phyloP scores from a whole-genome alignment of 2,113 vertebrate genomes.

The Takifugu flavidus region DNA sequence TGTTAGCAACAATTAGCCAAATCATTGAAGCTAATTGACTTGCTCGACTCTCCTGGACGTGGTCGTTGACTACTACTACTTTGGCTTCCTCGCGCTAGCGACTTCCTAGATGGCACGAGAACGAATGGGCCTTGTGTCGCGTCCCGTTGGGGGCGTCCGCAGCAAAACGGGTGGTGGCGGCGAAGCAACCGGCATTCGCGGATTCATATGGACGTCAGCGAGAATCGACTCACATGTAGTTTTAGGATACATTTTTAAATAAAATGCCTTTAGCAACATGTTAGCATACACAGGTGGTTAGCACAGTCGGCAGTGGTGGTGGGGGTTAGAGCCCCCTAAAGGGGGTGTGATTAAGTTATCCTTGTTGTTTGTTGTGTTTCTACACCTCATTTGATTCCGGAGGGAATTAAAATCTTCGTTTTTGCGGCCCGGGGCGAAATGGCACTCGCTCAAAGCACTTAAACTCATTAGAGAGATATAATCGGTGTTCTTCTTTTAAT shows the following conservation, averaged over 20 bases:
- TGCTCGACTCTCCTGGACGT: background rate
- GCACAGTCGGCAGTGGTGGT: constrained; percentile 62
- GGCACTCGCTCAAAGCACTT: constrained; percentile 54
- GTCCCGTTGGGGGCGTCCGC: background rate
- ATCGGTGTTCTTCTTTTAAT: constrained; percentile 67
- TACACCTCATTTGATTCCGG: constrained; percentile 41
- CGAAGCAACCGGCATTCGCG: background rate
- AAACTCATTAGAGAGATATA: constrained; percentile 72
- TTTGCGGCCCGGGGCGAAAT: constrained; percentile 55
- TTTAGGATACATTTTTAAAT: background rate
- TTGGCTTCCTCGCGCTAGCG: constrained; percentile 48
- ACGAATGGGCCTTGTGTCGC: constrained; percentile 6
- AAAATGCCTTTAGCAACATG: constrained; percentile 21
- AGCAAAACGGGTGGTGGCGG: background rate
- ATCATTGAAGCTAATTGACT: background rate
- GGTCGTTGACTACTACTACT: background rate
- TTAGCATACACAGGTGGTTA: constrained; percentile 41
- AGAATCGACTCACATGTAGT: background rate
- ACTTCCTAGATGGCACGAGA: constrained; percentile 56
- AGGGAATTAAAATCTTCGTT: constrained; percentile 51
- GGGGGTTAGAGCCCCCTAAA: constrained; percentile 44
- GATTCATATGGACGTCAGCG: background rate
- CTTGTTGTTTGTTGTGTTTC: constrained; percentile 65
- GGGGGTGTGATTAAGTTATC: constrained; percentile 44
- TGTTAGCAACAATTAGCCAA: no score